Evolutionary conservation across 2,888 invertebrate genomes (phyloP).

Genomic region (Sialis fuliginosa): DNA sequence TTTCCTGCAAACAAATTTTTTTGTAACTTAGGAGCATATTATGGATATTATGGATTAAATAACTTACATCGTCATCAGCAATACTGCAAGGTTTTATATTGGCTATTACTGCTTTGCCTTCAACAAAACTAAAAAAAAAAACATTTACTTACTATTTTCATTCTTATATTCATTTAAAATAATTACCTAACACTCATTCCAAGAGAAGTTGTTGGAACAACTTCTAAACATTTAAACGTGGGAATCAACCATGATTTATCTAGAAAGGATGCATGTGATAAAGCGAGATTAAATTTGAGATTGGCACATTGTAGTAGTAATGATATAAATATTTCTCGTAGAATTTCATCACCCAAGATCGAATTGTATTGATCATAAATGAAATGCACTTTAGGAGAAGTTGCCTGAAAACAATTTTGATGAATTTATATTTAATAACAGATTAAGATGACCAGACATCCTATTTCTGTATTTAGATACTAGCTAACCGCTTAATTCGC

Average conservation of each 20-base stretch:
- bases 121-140: slow-evolving; percentile 29
- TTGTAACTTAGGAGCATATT: slow-evolving; percentile 5
- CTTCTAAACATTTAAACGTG: slow-evolving; percentile 30
- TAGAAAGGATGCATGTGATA: slow-evolving; percentile 38
- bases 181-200: slow-evolving; percentile 39
- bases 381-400: too few relatives aligned
- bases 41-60: too few relatives aligned
- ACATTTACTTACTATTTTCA: neutral
- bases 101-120: slow-evolving; percentile 37
- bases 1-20: slow-evolving; percentile 24
- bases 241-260: slow-evolving; percentile 44
- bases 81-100: slow-evolving; percentile 38
- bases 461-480: too few relatives aligned
- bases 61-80: slow-evolving; percentile 44
- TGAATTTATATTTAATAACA: too few relatives aligned
- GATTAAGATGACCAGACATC: too few relatives aligned
- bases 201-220: slow-evolving; percentile 41
- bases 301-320: slow-evolving; percentile 32
- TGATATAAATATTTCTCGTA: slow-evolving; percentile 37
- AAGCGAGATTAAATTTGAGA: slow-evolving; percentile 31
- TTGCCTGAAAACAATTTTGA: slow-evolving; percentile 3
- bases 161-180: neutral
- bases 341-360: slow-evolving; percentile 43
- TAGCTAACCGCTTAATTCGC: too few relatives aligned
- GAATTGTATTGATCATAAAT: slow-evolving; percentile 23